phyloP scores from a whole-genome alignment of 1,140 invertebrate genomes.

The Drosophila biarmipes region DNA sequence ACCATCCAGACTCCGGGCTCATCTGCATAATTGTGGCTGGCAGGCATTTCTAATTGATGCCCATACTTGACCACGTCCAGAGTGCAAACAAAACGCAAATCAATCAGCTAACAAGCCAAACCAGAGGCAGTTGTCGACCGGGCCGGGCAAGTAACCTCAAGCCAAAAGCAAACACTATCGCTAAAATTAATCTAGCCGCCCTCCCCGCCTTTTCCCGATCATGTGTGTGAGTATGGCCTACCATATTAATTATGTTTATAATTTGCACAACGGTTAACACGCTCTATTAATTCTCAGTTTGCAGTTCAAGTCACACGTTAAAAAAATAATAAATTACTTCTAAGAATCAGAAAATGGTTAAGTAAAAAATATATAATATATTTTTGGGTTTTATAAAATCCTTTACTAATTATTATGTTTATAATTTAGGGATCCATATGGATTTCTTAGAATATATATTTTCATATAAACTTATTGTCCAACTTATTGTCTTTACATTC shows the following conservation, averaged over 20 bases:
- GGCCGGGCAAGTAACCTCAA: slow-evolving; percentile 53
- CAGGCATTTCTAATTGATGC: slow-evolving; percentile 80
- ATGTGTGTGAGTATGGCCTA: slow-evolving; percentile 59
- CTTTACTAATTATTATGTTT: too few relatives aligned
- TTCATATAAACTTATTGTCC: too few relatives aligned
- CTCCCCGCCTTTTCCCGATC: slow-evolving; percentile 2
- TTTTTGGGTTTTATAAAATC: too few relatives aligned
- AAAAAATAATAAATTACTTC: not conserved
- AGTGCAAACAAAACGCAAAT: slow-evolving; percentile 78
- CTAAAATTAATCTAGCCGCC: slow-evolving; percentile 68
- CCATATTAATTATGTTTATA: slow-evolving; percentile 83
- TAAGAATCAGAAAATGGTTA: not conserved
- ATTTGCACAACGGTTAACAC: slow-evolving; percentile 83
- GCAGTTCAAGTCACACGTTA: slow-evolving; percentile 18
- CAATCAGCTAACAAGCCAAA: slow-evolving; percentile 76
- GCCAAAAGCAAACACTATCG: slow-evolving; percentile 77
- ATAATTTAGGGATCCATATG: too few relatives aligned
- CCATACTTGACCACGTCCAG: slow-evolving; percentile 66
- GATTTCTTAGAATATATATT: too few relatives aligned
- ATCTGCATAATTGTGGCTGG: slow-evolving; percentile 77
- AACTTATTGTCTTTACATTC: too few relatives aligned
- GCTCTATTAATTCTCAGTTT: slow-evolving; percentile 77
- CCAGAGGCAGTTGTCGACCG: slow-evolving; percentile 44
- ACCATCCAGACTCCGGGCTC: slow-evolving; percentile 9
- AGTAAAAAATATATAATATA: too few relatives aligned